Percentiles rank a stretch among this genome's conserved stretches.
phyloP scores from a whole-genome alignment of 2,888 invertebrate species.

The Dichetophora obliterata region DNA sequence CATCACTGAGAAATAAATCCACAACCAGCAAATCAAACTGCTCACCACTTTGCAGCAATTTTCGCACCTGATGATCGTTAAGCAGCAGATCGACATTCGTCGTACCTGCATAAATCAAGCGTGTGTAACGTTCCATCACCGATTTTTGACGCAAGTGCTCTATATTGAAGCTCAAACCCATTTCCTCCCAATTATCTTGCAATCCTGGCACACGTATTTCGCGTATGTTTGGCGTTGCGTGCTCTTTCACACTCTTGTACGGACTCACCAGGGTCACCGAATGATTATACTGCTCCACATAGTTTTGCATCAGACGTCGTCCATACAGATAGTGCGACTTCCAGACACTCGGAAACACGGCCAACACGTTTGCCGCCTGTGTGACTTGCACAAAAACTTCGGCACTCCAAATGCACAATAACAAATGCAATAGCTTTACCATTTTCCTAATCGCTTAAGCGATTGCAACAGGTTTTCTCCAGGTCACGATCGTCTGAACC shows the following conservation, averaged over 20 bases:
- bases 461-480: slow-evolving; percentile 27
- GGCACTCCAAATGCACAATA: background rate
- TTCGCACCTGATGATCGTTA: slow-evolving; percentile 58
- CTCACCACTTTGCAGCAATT: slow-evolving; percentile 59
- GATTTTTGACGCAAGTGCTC: slow-evolving; percentile 65
- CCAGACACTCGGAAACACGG: slow-evolving; percentile 68
- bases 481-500: background rate
- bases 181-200: slow-evolving; percentile 65
- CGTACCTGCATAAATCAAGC: slow-evolving; percentile 66
- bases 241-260: slow-evolving; percentile 41
- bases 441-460: slow-evolving; percentile 32
- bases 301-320: slow-evolving; percentile 58
- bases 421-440: slow-evolving; percentile 28
- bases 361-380: slow-evolving; percentile 63
- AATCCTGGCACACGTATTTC: slow-evolving; percentile 64
- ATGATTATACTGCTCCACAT: slow-evolving; percentile 62
- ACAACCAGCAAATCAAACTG: slow-evolving; percentile 67
- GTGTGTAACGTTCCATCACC: slow-evolving; percentile 65
- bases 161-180: slow-evolving; percentile 64
- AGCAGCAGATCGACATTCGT: slow-evolving; percentile 65
- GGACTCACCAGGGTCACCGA: slow-evolving; percentile 67
- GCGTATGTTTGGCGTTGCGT: slow-evolving; percentile 54
- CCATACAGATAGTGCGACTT: slow-evolving; percentile 67
- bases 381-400: background rate
- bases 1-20: slow-evolving; percentile 72